Percentiles rank a stretch among this genome's conserved stretches.
These are phyloP conservation scores for Troilus luridus DNA, from an alignment of 2,888 invertebrate genomes.

Conservation along the genomic window DNA sequence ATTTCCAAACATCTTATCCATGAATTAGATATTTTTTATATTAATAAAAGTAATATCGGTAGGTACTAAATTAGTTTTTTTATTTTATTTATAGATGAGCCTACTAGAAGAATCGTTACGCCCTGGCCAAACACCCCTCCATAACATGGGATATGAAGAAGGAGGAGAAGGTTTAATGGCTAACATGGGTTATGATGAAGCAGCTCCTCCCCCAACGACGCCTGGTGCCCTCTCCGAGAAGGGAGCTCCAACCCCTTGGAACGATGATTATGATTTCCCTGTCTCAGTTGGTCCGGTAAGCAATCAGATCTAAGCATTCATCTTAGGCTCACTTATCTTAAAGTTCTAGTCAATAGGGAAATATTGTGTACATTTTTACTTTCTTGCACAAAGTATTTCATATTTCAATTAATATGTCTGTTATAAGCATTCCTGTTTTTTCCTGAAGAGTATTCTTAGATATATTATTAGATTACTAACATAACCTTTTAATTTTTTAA, in stretches of 20 bases:
- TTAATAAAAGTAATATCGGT: not conserved
- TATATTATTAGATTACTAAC: too few species aligned
- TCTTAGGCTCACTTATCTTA: not conserved
- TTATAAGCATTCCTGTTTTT: too few species aligned
- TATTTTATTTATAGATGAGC: conserved; percentile 59
- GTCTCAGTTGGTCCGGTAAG: conserved; percentile 86
- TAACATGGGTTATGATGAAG: conserved; percentile 80
- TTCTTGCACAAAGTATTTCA: not conserved
- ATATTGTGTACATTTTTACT: not conserved
- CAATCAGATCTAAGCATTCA: conserved; percentile 64
- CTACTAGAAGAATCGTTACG: conserved; percentile 63
- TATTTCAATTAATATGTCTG: too few species aligned
- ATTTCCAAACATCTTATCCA: too few species aligned
- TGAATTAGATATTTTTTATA: too few species aligned
- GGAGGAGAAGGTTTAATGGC: conserved; percentile 72
- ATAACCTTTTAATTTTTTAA: too few species aligned
- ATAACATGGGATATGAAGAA: conserved; percentile 64
- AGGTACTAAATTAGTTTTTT: not conserved
- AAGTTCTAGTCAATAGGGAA: conserved; percentile 45
- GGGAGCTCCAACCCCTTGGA: conserved; percentile 76
- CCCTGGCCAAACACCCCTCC: conserved; percentile 63
- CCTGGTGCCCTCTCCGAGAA: conserved; percentile 75
- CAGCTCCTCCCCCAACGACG: conserved; percentile 75
- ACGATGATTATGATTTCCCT: conserved; percentile 84
- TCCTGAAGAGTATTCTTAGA: too few species aligned